Evolutionary conservation across 2,113 vertebrate species (phyloP), one percentile per base, ranked within the genome.

Genomic region (Spea multiplicata): DNA sequence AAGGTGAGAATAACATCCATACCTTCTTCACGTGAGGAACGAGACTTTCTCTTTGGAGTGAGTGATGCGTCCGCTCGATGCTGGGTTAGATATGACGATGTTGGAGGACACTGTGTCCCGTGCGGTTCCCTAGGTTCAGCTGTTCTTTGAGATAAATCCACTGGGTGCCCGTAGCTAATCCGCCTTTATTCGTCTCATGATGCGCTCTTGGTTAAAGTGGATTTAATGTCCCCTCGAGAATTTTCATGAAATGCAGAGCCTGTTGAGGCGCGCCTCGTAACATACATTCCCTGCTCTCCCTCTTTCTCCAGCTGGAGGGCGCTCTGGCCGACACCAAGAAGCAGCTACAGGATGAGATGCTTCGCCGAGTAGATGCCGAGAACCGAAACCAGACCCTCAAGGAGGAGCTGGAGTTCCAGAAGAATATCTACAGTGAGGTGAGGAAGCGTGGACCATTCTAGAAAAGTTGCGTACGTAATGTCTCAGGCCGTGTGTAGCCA

Each of bases 281-380:
- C 30, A 2, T 59, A 59, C 6, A 12, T 3, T 2, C 10, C 4
- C 8, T 13, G 55, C 55, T 3, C 10, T 59, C 55, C 14, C 5
- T 71, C 14, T 59, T 52, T 57, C 12, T 8, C 12, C 82, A 99
- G 97, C 83, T 98, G 83, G 95, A 97, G 5, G 84, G 83, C 0
- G 90, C 84, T 82, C 82, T 96, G 12, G 83, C 64, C 0, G 95
- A 99, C 78, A 88, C 91, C 84, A 98, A 95, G 91, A 96, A 93
- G 88, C 96, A 98, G 81, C 95, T 99, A 73, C 96, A 99, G 91
- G 97, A 98, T 2, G 96, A 99, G 90, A 99, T 97, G 97, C 89
- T 99, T 84, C 89, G 94, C 8, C 88, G 97, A 0, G 97, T 98
- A 68, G 97, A 98, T 0, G 95, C 95, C 0, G 96, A 99, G 87